A percentile compares a stretch with the other conserved stretches of the same genome.
These are phyloP conservation scores for Sitophilus oryzae DNA, from an alignment of 1,140 invertebrate species.

Conservation along the genomic window DNA sequence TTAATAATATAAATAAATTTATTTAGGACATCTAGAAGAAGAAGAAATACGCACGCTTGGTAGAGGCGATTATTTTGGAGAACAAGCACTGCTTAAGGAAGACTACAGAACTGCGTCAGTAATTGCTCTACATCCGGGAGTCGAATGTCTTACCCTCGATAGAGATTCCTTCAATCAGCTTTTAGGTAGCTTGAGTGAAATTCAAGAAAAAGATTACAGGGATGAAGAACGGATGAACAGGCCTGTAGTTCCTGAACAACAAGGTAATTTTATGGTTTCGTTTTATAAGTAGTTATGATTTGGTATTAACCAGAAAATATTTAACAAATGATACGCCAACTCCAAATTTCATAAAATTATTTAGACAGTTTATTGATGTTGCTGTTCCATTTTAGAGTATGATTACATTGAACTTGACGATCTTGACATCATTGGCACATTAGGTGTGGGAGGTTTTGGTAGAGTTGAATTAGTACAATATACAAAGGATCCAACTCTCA, in stretches of 20 bases:
- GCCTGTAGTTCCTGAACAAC: constrained; percentile 27
- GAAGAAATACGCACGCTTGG: constrained; percentile 53
- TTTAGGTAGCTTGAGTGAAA: constrained; percentile 64
- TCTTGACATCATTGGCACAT: constrained; percentile 60
- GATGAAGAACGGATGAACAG: constrained; percentile 40
- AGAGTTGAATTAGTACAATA: constrained; percentile 68
- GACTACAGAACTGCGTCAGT: constrained; percentile 74
- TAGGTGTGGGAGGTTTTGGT: constrained; percentile 75
- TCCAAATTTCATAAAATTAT: too few species aligned
- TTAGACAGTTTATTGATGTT: constrained; percentile 3
- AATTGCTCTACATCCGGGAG: constrained; percentile 69
- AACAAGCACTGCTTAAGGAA: constrained; percentile 66
- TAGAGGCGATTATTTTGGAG: constrained; percentile 64
- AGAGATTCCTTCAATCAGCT: constrained; percentile 67
- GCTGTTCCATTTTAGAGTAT: constrained; percentile 44
- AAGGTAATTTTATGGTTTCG: constrained; percentile 24
- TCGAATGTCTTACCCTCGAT: constrained; percentile 79
- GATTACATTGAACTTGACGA: constrained; percentile 58
- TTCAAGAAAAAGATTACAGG: constrained; percentile 57
- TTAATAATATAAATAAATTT: too few species aligned
- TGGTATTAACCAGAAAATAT: too few species aligned
- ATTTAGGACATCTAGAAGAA: constrained; percentile 45
- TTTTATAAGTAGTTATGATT: too few species aligned
- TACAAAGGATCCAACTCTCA: constrained; percentile 48
- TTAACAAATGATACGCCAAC: too few species aligned